phyloP scores from a whole-genome alignment of 2,797 vertebrate genomes.

The Heteromormyrus szaboi region DNA sequence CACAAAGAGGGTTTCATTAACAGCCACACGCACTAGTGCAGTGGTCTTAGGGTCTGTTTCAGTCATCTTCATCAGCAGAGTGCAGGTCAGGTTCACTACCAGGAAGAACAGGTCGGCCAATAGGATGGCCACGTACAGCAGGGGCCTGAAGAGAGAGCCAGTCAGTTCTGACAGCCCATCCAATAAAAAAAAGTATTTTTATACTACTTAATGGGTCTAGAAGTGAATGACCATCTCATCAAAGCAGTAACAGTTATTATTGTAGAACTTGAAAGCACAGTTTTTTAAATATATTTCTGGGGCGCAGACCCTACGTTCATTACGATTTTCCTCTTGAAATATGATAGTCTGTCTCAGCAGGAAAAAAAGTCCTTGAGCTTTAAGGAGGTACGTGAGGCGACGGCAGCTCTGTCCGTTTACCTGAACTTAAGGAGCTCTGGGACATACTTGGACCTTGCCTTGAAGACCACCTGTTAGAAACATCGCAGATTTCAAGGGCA shows the following conservation, averaged over 20 bases:
- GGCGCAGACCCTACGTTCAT: neutral
- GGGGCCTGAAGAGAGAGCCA: constrained; percentile 50
- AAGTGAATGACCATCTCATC: neutral
- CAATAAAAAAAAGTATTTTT: neutral
- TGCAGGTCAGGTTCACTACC: constrained; percentile 85
- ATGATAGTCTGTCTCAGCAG: neutral
- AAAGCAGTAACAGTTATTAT: neutral
- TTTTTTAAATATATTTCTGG: neutral
- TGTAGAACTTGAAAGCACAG: neutral
- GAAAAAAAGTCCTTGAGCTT: neutral
- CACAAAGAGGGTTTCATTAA: constrained; percentile 91
- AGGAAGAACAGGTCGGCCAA: constrained; percentile 84
- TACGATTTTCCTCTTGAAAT: neutral
- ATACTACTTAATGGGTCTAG: neutral
- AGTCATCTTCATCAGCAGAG: constrained; percentile 81
- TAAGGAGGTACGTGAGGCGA: neutral
- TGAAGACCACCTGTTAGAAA: constrained; percentile 82
- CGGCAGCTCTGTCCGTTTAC: constrained; percentile 52
- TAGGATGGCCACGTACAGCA: constrained; percentile 79
- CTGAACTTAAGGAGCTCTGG: constrained; percentile 88
- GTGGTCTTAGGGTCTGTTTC: constrained; percentile 71
- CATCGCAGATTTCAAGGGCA: neutral
- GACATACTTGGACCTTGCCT: constrained; percentile 90
- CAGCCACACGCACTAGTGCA: constrained; percentile 83
- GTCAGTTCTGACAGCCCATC: neutral